A percentile compares a stretch with the other conserved stretches of the same genome.
These are phyloP conservation scores for Drosophila santomea DNA, from an alignment of 1,140 invertebrate species.

Conservation along the genomic window DNA sequence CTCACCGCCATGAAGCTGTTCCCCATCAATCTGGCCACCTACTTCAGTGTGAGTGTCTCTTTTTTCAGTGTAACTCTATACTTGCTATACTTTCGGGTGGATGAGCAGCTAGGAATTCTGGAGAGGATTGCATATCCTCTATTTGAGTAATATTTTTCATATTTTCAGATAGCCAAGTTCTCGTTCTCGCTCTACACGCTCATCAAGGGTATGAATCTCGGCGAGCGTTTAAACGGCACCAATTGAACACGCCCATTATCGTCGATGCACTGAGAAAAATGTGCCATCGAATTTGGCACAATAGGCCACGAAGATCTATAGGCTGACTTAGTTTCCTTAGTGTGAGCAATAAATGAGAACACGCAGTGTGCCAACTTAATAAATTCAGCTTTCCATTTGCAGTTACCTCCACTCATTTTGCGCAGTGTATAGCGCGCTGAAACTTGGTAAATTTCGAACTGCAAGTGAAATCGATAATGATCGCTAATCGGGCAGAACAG, in stretches of 20 bases:
- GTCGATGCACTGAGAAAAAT: not conserved
- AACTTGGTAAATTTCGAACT: constrained; percentile 7
- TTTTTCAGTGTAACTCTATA: not conserved
- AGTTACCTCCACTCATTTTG: too few species aligned
- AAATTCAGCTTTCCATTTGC: too few species aligned
- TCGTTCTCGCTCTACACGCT: constrained; percentile 63
- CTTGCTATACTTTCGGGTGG: too few species aligned
- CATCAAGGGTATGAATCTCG: constrained; percentile 62
- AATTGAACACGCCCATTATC: constrained; percentile 18
- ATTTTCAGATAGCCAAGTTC: constrained; percentile 57
- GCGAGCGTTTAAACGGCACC: constrained; percentile 29
- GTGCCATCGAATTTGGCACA: too few species aligned
- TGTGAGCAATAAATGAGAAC: not conserved
- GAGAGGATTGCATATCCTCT: not conserved
- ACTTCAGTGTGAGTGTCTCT: constrained; percentile 49
- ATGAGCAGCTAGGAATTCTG: too few species aligned
- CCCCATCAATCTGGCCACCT: constrained; percentile 60
- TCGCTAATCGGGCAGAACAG: constrained; percentile 37
- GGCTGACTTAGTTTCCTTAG: not conserved
- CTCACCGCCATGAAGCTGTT: constrained; percentile 63
- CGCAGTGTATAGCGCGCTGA: not conserved
- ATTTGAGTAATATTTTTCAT: not conserved
- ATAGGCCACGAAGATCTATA: not conserved
- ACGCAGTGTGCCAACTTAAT: not conserved
- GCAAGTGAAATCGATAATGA: constrained; percentile 44